Conservation (phyloP, 1,140 invertebrate species). For the Formica exsecta region DNA sequence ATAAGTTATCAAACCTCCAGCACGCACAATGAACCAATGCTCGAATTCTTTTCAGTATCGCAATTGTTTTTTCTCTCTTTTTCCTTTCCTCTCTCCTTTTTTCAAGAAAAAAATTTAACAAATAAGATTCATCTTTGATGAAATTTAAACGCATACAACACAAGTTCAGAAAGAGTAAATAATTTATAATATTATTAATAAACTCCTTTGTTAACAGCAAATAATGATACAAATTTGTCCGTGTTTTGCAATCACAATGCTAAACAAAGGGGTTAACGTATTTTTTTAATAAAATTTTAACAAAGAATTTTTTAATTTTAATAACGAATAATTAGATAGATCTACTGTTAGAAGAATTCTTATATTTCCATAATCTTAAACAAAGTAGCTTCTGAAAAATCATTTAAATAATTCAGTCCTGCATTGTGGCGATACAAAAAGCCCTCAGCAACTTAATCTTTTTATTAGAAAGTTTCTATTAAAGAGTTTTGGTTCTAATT, state of each 20-base stretch:
- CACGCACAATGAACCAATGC: conserved; percentile 56
- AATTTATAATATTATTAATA: conserved; percentile 14
- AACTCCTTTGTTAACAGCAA: neutral
- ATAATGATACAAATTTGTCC: neutral
- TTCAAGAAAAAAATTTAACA: neutral
- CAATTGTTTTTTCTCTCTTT: neutral
- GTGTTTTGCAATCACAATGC: neutral
- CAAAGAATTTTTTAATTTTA: neutral
- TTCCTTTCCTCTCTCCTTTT: neutral
- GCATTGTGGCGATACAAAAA: no score
- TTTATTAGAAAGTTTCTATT: no score
- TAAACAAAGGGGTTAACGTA: neutral
- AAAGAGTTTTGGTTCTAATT: no score
- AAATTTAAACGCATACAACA: neutral
- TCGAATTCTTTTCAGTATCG: neutral
- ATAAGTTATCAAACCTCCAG: conserved; percentile 54
- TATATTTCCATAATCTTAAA: no score
- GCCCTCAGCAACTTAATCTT: no score
- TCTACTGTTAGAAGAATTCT: no score
- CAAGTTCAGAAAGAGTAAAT: neutral
- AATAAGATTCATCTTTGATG: no score
- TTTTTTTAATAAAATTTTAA: neutral
- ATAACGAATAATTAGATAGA: no score
- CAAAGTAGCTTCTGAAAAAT: no score
- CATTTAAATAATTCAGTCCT: no score